Evolutionary conservation across 2,113 vertebrate species (phyloP).

Genomic region (Symphodus melops): DNA sequence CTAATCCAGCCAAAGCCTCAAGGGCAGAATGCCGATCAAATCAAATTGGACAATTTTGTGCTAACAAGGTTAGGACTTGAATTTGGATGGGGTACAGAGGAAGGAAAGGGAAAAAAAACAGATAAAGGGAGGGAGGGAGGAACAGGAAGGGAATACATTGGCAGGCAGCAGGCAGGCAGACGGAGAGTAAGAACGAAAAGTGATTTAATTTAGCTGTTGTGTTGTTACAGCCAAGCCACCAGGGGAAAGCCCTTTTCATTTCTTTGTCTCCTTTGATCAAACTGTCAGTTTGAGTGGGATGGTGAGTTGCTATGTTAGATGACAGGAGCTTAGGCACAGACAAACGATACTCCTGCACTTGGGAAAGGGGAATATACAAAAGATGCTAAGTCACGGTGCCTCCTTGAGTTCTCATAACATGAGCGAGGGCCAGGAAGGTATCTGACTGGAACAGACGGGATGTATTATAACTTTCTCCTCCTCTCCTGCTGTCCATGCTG

Average conservation of each 20-base stretch:
- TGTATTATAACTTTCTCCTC: conserved; percentile 52
- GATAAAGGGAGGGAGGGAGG: conserved; percentile 4
- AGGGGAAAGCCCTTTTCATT: conserved; percentile 78
- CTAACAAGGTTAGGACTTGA: conserved; percentile 75
- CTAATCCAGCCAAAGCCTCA: conserved; percentile 67
- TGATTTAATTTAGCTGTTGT: conserved; percentile 79
- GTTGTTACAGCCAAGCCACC: conserved; percentile 74
- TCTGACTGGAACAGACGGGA: conserved; percentile 40
- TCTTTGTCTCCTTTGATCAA: conserved; percentile 79
- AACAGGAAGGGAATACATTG: conserved; percentile 44
- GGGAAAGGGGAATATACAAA: conserved; percentile 46
- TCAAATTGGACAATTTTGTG: conserved; percentile 74
- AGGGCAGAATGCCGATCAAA: conserved; percentile 75
- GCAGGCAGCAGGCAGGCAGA: conserved; percentile 57
- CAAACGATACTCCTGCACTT: conserved; percentile 37
- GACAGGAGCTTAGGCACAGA: conserved; percentile 57
- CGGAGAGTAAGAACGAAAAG: conserved; percentile 59
- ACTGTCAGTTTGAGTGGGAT: conserved; percentile 71
- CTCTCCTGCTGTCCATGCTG: conserved; percentile 48
- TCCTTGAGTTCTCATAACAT: conserved; percentile 44
- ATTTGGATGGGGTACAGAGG: conserved; percentile 51
- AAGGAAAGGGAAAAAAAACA: background rate
- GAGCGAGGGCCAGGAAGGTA: conserved; percentile 27
- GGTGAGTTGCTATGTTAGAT: conserved; percentile 53
- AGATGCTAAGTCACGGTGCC: conserved; percentile 57